phyloP scores from a whole-genome alignment of 2,888 invertebrate species.

The Chorisops tibialis region DNA sequence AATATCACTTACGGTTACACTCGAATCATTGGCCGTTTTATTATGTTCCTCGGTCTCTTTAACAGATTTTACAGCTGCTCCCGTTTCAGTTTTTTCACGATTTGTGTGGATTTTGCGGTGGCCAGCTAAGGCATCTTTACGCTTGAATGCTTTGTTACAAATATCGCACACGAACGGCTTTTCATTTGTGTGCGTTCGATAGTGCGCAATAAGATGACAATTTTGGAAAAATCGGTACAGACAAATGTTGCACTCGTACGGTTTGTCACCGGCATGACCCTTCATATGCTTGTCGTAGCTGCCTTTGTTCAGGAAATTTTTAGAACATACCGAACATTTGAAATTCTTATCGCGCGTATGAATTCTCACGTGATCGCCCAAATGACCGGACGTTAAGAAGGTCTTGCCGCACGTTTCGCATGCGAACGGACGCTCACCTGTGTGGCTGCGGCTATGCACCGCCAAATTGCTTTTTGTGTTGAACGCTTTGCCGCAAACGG shows the following conservation, averaged over 20 bases:
- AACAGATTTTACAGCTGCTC: too few relatives aligned
- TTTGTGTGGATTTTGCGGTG: constrained; percentile 22
- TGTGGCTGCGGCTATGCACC: constrained; percentile 28
- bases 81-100: too few relatives aligned
- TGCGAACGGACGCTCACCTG: constrained; percentile 23
- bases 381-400: constrained; percentile 26
- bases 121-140: constrained; percentile 21
- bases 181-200: constrained; percentile 26
- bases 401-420: constrained; percentile 28
- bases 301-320: constrained; percentile 22
- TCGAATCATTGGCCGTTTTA: too few relatives aligned
- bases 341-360: constrained; percentile 21
- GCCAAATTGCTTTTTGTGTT: constrained; percentile 24
- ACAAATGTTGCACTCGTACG: constrained; percentile 21
- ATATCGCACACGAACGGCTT: constrained; percentile 28
- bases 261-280: constrained; percentile 27
- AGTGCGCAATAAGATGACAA: constrained; percentile 24
- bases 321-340: constrained; percentile 26
- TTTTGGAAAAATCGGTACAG: constrained; percentile 22
- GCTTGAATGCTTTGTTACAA: constrained; percentile 27
- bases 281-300: constrained; percentile 29
- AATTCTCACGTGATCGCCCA: constrained; percentile 27
- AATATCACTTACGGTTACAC: too few relatives aligned
- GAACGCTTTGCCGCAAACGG: constrained; percentile 29
- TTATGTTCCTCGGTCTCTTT: too few relatives aligned